Conservation (phyloP, 37 sponge, comb jelly and placozoan species). For the Hexactinellida sp. region DNA sequence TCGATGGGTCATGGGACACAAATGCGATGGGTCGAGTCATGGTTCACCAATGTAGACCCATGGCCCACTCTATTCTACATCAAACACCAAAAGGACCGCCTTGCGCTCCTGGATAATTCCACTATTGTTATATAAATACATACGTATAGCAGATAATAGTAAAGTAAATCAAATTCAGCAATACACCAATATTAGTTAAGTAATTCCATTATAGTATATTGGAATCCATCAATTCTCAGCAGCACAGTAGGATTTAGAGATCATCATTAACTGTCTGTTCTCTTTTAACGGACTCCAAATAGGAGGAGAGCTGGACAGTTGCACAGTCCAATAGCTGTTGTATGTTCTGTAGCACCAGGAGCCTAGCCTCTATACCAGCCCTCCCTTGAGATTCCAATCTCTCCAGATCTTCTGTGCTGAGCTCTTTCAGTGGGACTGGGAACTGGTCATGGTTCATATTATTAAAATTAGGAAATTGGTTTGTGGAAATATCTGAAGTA, state of each 20-base stretch:
- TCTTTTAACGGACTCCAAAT: background rate
- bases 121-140: background rate
- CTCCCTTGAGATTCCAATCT: conserved; percentile 73
- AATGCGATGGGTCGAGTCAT: too few species aligned
- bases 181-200: background rate
- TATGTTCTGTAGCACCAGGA: conserved; percentile 62
- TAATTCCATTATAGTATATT: background rate
- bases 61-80: too few species aligned
- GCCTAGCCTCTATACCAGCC: conserved; percentile 67
- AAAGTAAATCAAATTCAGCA: background rate
- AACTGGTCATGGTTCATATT: background rate
- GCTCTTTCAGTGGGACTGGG: background rate
- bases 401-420: conserved; percentile 61
- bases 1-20: too few species aligned
- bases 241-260: too few species aligned
- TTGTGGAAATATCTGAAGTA: background rate
- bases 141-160: background rate
- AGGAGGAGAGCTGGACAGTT: conserved; percentile 38
- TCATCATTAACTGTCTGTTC: background rate
- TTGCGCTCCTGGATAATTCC: too few species aligned
- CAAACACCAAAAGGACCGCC: too few species aligned
- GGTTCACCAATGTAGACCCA: too few species aligned
- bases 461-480: background rate
- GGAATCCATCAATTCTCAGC: too few species aligned
- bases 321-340: conserved; percentile 74